Conservation (phyloP, 2,113 vertebrate genomes). For the Ranitomeya imitator region DNA sequence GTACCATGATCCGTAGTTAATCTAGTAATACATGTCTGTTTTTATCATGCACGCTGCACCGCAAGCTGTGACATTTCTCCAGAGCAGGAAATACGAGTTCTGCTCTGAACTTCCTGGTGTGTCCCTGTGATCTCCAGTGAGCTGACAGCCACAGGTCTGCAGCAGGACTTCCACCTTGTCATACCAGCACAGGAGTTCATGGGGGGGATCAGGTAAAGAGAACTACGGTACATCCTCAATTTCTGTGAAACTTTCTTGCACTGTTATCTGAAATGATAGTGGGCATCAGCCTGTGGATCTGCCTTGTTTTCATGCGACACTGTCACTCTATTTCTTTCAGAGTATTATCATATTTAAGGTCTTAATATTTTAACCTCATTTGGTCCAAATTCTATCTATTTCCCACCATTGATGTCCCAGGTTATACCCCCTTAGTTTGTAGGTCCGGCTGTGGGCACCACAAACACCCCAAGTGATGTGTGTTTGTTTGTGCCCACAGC, state of each 20-base stretch:
- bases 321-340: neutral
- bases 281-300: neutral
- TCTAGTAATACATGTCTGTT: neutral
- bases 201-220: neutral
- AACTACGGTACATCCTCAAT: neutral
- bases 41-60: neutral
- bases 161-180: neutral
- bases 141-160: neutral
- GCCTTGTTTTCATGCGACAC: neutral
- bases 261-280: neutral
- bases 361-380: neutral
- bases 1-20: too few relatives aligned
- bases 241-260: neutral
- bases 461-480: too few relatives aligned
- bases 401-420: too few relatives aligned
- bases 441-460: too few relatives aligned
- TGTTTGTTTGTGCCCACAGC: too few relatives aligned
- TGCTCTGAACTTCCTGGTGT: conserved; percentile 20
- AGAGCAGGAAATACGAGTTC: conserved; percentile 40
- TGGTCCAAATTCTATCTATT: neutral
- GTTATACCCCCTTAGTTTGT: too few relatives aligned
- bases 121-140: neutral
- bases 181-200: neutral
- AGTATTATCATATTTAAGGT: neutral
- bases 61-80: neutral